Evolutionary conservation across 2,113 vertebrate species (phyloP), one percentile per base, ranked within the genome.

Genomic region (Platichthys stellatus): DNA sequence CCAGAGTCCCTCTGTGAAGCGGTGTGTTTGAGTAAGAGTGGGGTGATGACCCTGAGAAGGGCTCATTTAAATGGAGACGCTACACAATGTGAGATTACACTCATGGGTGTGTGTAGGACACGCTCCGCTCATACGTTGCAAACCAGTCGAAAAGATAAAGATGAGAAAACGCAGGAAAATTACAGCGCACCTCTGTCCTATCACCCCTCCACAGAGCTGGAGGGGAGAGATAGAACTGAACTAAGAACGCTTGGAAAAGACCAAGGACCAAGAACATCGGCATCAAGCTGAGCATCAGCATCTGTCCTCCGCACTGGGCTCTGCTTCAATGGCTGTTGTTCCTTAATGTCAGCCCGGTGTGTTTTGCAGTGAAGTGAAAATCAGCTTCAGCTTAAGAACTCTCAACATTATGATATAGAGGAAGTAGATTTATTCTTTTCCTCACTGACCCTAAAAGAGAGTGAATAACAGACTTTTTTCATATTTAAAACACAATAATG

Each of bases 81-180:
- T 43, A 31, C 80, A 72, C 71, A 69, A 60, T 54, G 85, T 71
- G 74, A 88, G 89, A 92, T 90, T 88, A 92, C 78, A 82, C 76
- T 47, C 59, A 9, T 13, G 75, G 81, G 68, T 76, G 76, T 85
- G 81, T 89, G 84, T 89, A 70, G 72, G 84, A 87, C 86, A 89
- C 17, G 72, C 76, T 81, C 70, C 3, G 58, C 81, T 73, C 72
- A 81, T 71, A 76, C 51, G 57, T 80, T 61, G 72, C 72, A 72
- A 81, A 77, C 51, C 86, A 74, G 72, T 65, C 11, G 4, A n/a
- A 62, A 73, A 85, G 86, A 91, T 85, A 90, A 86, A 87, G 86
- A 92, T 89, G 90, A 89, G 78, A 82, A 87, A 89, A 88, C 0
- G 72, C 28, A 69, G 76, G 76, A 54, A 89, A 90, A 91, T 92